Evolutionary conservation across 1,140 invertebrate genomes (phyloP).

Genomic region (Drosophila sproati): DNA sequence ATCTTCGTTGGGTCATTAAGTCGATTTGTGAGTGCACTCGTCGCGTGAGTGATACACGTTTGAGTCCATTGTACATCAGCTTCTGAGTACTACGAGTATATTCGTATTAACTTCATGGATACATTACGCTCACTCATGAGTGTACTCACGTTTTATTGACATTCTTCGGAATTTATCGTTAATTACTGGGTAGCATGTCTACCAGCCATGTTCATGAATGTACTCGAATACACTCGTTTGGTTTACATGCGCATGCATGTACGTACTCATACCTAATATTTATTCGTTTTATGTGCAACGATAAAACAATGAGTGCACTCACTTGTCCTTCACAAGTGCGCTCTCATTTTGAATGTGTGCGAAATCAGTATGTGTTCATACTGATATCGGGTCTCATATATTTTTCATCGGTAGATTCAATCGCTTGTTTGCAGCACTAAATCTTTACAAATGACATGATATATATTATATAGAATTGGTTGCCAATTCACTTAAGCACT

Average conservation of each 20-base stretch:
- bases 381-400: too few species aligned
- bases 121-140: neutral
- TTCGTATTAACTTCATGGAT: slow-evolving; percentile 3
- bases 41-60: slow-evolving; percentile 37
- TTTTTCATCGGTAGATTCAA: neutral
- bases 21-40: slow-evolving; percentile 39
- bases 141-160: neutral
- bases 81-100: slow-evolving; percentile 7
- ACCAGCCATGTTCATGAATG: neutral
- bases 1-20: slow-evolving; percentile 30
- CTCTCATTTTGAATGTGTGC: too few species aligned
- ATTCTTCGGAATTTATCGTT: neutral
- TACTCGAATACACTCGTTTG: too few species aligned
- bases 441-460: slow-evolving; percentile 18
- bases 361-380: too few species aligned
- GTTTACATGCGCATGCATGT: too few species aligned
- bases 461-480: slow-evolving; percentile 19
- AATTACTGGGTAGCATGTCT: neutral
- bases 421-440: slow-evolving; percentile 23
- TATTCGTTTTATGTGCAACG: too few species aligned
- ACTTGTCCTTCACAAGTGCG: too few species aligned
- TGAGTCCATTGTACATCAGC: neutral
- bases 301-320: too few species aligned
- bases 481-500: slow-evolving; percentile 9
- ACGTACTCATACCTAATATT: too few species aligned